These are phyloP conservation scores for Pseudomyrmex cubaensis DNA, from an alignment of 1,140 invertebrate species.

Conservation along the genomic window DNA sequence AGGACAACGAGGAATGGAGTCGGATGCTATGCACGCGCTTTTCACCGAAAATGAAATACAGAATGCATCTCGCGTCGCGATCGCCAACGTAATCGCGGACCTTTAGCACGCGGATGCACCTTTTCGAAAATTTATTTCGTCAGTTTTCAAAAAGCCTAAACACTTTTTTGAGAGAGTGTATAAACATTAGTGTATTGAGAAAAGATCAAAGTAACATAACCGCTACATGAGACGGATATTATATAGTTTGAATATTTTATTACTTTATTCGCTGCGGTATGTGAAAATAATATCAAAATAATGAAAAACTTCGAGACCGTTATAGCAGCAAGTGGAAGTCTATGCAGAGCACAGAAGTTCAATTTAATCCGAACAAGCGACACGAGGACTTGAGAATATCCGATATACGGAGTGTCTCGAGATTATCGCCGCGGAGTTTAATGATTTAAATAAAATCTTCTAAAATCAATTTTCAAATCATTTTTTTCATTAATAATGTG, in stretches of 20 bases:
- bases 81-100: not conserved
- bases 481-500: no score
- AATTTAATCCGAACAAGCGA: conserved; percentile 44
- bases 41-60: conserved; percentile 59
- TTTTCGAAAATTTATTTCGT: not conserved
- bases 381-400: conserved; percentile 26
- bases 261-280: not conserved
- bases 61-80: conserved; percentile 26
- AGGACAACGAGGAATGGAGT: conserved; percentile 80
- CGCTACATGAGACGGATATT: no score
- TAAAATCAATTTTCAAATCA: not conserved
- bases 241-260: not conserved
- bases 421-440: not conserved
- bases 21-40: conserved; percentile 70
- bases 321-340: conserved; percentile 6
- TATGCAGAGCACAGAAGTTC: conserved; percentile 34
- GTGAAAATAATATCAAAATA: not conserved
- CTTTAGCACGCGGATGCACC: not conserved
- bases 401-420: conserved; percentile 29
- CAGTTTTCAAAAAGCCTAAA: no score
- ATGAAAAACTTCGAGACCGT: conserved; percentile 1
- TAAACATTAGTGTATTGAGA: no score
- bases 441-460: not conserved
- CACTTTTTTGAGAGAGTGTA: no score
- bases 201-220: no score